Conservation (phyloP, 2,113 vertebrate genomes). For the Platichthys flesus region DNA sequence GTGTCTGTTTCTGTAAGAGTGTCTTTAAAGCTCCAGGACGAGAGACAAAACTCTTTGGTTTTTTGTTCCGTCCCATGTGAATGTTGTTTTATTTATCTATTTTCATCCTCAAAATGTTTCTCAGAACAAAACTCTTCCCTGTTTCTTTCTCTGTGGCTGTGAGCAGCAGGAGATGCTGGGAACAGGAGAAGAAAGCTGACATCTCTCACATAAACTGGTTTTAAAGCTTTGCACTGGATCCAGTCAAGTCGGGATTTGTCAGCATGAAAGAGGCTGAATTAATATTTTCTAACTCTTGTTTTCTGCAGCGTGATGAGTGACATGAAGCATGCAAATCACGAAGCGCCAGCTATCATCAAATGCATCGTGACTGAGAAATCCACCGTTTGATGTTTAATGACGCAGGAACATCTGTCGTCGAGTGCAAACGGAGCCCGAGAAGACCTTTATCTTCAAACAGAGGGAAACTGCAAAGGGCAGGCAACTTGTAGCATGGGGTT, state of each 20-base stretch:
- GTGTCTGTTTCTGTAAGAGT: constrained; percentile 13
- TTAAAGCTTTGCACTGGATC: constrained; percentile 17
- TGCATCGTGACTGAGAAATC: constrained; percentile 23
- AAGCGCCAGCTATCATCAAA: constrained; percentile 10
- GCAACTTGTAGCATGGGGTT: neutral
- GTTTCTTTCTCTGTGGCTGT: neutral
- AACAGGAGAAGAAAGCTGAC: constrained; percentile 8
- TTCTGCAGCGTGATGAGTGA: neutral
- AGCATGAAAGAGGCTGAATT: constrained; percentile 1
- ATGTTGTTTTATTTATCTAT: neutral
- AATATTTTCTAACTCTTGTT: constrained; percentile 13
- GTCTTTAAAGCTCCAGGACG: constrained; percentile 40
- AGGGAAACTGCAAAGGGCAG: neutral
- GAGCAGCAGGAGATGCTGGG: neutral
- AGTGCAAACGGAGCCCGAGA: neutral
- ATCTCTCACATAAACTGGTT: constrained; percentile 23
- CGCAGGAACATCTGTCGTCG: constrained; percentile 34
- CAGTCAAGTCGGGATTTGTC: constrained; percentile 8
- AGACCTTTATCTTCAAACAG: constrained; percentile 8
- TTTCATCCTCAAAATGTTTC: constrained; percentile 3
- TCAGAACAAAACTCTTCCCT: neutral
- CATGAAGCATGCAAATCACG: constrained; percentile 6
- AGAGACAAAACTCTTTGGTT: constrained; percentile 13
- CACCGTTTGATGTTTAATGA: constrained; percentile 29
- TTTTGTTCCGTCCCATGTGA: constrained; percentile 1